These are phyloP conservation scores for Papilio helenus DNA, from an alignment of 1,140 invertebrate genomes.

Conservation along the genomic window DNA sequence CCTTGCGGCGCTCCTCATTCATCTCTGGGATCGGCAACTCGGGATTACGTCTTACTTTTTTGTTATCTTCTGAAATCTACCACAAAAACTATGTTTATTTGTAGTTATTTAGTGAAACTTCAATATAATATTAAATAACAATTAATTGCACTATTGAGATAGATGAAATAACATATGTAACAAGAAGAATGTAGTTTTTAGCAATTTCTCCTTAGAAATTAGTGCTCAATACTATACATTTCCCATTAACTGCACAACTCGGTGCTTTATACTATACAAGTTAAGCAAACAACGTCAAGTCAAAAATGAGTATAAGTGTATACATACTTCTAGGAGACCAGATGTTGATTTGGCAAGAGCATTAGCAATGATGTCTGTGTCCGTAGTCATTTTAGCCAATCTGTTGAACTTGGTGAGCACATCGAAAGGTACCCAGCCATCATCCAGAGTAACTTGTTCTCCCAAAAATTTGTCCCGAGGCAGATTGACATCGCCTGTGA, in stretches of 20 bases:
- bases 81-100: not conserved
- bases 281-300: too few species aligned
- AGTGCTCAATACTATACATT: too few species aligned
- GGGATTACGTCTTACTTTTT: constrained; percentile 91
- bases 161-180: too few species aligned
- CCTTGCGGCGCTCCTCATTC: constrained; percentile 91
- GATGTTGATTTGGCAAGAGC: constrained; percentile 90
- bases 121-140: too few species aligned
- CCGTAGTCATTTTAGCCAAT: constrained; percentile 88
- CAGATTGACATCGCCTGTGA: constrained; percentile 92
- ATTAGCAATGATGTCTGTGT: constrained; percentile 87
- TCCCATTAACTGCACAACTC: too few species aligned
- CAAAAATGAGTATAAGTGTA: not conserved
- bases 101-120: too few species aligned
- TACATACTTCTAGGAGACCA: constrained; percentile 87
- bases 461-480: constrained; percentile 94
- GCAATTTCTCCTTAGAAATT: too few species aligned
- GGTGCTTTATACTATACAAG: too few species aligned
- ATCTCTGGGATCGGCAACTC: constrained; percentile 92
- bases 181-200: too few species aligned
- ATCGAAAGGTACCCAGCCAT: constrained; percentile 95
- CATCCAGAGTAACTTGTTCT: constrained; percentile 91
- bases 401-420: constrained; percentile 95
- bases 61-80: constrained; percentile 89
- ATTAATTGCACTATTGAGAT: too few species aligned